Base-by-base conservation (phyloP, 2,113 vertebrate genomes). In the Lutjanus erythropterus region DNA sequence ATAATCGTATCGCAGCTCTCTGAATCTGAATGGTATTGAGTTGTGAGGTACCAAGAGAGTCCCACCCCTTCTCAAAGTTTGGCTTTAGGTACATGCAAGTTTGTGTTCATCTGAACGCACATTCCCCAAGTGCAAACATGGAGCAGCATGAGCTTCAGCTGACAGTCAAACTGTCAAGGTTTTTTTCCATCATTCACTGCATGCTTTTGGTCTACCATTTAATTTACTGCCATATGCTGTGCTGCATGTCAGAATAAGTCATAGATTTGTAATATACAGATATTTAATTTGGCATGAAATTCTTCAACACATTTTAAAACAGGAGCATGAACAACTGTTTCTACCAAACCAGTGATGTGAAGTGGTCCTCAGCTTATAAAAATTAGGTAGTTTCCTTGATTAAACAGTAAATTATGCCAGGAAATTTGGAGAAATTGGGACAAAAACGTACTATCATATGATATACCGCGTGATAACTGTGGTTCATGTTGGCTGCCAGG, bases 91-190 rank as follows among this genome's bases (percentile, higher is more conserved):
- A 0, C 29, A 35, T 58, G 41, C 18, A 49, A 21, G 39, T 79
- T 47, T 49, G 18, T 59, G 61, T 74, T 16, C 35, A 21, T 62
- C 52, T 16, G 31, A 79, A 68, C 55, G 23, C 69, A 66, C 29
- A 3, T 0, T 33, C n/a, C 23, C 21, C 18, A 52, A 21, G n/a
- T 46, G 21, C 5, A 19, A 35, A n/a, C 35, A 16, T 21, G 25
- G 23, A 27, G 4, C 25, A 25, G 21, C 23, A 9, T 44, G 23
- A 39, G 27, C 8, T 52, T 33, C 15, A 3, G 23, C 35, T 64
- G 25, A 41, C 6, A 18, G 11, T 61, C 16, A 29, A 33, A n/a
- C 29, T 46, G 23, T 25, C n/a, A n/a, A n/a, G n/a, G 8, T 27
- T 33, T 67, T 25, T 53, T 19, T 29, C 41, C 50, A 52, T 19